A percentile compares a stretch with the other conserved stretches of the same genome.
phyloP scores from a whole-genome alignment of 1,140 invertebrate genomes.

The Rhagoletis pomonella region DNA sequence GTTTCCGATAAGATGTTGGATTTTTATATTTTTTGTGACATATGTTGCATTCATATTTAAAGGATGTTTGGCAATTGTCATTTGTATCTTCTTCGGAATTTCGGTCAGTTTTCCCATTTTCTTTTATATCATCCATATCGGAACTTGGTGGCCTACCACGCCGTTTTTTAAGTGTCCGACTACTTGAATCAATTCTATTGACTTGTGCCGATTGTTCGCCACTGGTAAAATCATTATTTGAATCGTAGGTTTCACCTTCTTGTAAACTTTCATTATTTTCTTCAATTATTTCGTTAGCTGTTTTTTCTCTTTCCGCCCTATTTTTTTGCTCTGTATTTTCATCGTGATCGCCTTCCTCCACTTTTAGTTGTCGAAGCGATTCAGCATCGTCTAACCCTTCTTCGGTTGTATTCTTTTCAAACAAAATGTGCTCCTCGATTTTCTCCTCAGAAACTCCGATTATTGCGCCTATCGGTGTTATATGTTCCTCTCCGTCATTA shows the following conservation, averaged over 20 bases:
- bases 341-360: constrained; percentile 45
- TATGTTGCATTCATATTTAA: constrained; percentile 53
- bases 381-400: constrained; percentile 24
- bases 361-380: background rate
- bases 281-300: constrained; percentile 29
- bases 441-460: constrained; percentile 35
- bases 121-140: background rate
- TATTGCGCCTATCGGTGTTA: background rate
- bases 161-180: background rate
- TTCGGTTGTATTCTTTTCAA: constrained; percentile 20
- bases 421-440: constrained; percentile 19
- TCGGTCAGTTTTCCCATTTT: background rate
- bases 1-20: constrained; percentile 62
- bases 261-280: background rate
- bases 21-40: constrained; percentile 66
- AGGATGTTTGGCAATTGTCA: background rate
- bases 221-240: background rate
- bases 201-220: constrained; percentile 1
- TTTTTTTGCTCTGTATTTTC: background rate
- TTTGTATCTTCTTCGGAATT: background rate
- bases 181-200: constrained; percentile 56
- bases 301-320: no score
- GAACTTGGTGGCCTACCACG: background rate
- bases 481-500: background rate
- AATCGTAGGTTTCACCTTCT: background rate